A percentile compares a stretch with the other conserved stretches of the same genome.
phyloP scores from a whole-genome alignment of 2,888 invertebrate species.

The Cacoxenus indagator region DNA sequence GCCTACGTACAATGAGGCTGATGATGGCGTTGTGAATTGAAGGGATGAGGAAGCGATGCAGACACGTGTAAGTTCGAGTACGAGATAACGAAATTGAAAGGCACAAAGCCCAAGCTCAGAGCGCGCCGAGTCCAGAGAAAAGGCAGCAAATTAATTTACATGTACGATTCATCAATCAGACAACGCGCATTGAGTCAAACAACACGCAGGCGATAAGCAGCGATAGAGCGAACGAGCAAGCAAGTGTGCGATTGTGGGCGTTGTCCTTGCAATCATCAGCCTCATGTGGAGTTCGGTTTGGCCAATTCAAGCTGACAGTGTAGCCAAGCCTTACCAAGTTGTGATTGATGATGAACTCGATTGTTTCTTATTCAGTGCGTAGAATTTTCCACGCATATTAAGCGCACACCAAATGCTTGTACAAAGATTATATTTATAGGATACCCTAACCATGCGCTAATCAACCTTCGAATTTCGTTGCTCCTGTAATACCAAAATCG shows the following conservation, averaged over 20 bases:
- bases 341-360: slow-evolving; percentile 63
- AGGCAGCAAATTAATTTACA: slow-evolving; percentile 64
- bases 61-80: background rate
- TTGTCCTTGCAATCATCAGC: slow-evolving; percentile 21
- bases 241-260: background rate
- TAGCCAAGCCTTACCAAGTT: slow-evolving; percentile 42
- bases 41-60: background rate
- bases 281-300: slow-evolving; percentile 39
- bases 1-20: too few relatives aligned
- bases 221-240: background rate
- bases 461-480: background rate
- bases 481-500: background rate
- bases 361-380: slow-evolving; percentile 25
- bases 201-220: slow-evolving; percentile 21
- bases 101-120: slow-evolving; percentile 42
- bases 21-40: too few relatives aligned
- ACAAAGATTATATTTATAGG: background rate
- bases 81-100: slow-evolving; percentile 36
- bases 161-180: slow-evolving; percentile 63
- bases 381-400: slow-evolving; percentile 48
- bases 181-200: slow-evolving; percentile 23
- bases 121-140: slow-evolving; percentile 44
- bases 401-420: slow-evolving; percentile 40
- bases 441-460: background rate
- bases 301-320: slow-evolving; percentile 24